Base-by-base conservation (phyloP, 2,113 vertebrate genomes). In the Tiliqua scincoides region DNA sequence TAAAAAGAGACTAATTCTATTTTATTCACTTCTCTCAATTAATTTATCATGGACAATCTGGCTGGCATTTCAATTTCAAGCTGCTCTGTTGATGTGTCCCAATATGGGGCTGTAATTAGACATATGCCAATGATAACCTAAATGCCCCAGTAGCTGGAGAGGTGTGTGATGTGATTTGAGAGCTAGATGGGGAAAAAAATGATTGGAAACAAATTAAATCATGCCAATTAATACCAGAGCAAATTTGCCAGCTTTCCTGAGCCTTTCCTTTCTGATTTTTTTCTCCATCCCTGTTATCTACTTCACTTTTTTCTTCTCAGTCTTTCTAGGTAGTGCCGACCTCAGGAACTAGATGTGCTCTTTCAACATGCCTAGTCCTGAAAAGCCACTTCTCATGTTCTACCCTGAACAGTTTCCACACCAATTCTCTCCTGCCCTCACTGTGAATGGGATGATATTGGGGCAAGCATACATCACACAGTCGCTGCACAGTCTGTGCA, bases 51-150 rank as follows among this genome's bases (percentile, higher is more conserved):
- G 43, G 72, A 65, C 75, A 43, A 76, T 84, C 83, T 76, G 72
- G 14, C 73, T 74, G 72, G 30, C 72, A 75, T 84, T 84, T 84
- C 82, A 84, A 35, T 75, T 75, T 74, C 82, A 75, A 52, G 59
- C 83, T 76, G 61, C 59, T 84, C 65, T 65, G 27, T 84, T 48
- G 72, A 84, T 32, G 18, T 65, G n/a, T 84, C 59, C 59, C 43
- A 61, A 74, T 32, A 8, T 52, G 59, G 71, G 30, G n/a, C 82
- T 84, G n/a, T 84, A 67, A 76, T 76, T 35, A 76, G 43, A 54
- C 61, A 76, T 76, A 43, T 76, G 83, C 12, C 21, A 32, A 67
- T 35, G 65, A 30, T 70, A 70, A 70, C 79, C 65, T 35, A 25
- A 70, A 57, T 54, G 32, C 10, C 79, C 65, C 23, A 70, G 65